phyloP scores from a whole-genome alignment of 2,888 invertebrate genomes.

The Antheraea yamamai region DNA sequence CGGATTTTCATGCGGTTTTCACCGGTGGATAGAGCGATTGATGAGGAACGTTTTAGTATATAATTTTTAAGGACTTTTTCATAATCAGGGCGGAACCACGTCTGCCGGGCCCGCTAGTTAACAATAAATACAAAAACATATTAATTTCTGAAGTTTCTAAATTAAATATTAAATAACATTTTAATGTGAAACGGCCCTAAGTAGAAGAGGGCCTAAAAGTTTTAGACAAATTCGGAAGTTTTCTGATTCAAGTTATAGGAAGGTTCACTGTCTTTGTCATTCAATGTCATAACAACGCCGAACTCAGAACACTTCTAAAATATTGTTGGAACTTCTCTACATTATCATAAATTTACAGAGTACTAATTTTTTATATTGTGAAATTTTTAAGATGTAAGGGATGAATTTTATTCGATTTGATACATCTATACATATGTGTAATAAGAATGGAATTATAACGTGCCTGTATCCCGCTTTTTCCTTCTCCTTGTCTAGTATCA shows the following conservation, averaged over 20 bases:
- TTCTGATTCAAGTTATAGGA: slow-evolving; percentile 10
- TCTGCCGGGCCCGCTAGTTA: too few relatives aligned
- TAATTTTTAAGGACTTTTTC: too few relatives aligned
- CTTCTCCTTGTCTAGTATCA: too few relatives aligned
- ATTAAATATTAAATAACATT: neutral
- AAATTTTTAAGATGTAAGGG: neutral
- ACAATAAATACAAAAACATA: too few relatives aligned
- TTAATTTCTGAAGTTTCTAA: neutral
- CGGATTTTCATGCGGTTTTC: too few relatives aligned
- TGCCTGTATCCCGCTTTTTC: too few relatives aligned
- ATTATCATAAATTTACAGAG: neutral
- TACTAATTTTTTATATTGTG: neutral
- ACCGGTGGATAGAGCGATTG: too few relatives aligned
- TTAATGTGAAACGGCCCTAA: neutral
- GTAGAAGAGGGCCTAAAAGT: slow-evolving; percentile 1
- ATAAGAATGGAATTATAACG: too few relatives aligned
- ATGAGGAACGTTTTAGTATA: too few relatives aligned
- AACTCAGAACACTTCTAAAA: slow-evolving; percentile 9
- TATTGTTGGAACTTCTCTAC: slow-evolving; percentile 7
- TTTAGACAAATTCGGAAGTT: slow-evolving; percentile 7
- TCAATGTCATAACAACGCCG: slow-evolving; percentile 15
- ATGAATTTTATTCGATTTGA: too few relatives aligned
- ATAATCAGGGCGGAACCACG: too few relatives aligned
- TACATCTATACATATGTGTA: too few relatives aligned
- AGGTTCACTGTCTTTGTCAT: slow-evolving; percentile 2